These are phyloP conservation scores for Agriopis marginaria DNA, from an alignment of 2,888 invertebrate genomes.

Conservation along the genomic window DNA sequence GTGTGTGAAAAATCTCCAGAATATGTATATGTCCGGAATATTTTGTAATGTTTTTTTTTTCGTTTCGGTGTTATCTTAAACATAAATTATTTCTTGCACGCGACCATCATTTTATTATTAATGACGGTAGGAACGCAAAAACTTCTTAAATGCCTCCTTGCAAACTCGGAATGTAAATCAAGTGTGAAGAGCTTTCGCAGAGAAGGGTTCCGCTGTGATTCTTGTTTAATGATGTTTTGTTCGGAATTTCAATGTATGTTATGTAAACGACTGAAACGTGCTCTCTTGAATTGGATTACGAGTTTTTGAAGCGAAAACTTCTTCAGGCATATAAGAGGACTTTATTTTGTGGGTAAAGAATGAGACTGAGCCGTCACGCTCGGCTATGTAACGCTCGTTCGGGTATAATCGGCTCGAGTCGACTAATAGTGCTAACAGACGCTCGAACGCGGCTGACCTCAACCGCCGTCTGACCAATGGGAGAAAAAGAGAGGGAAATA, in stretches of 20 bases:
- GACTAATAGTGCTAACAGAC: too few species aligned
- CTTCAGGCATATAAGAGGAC: too few species aligned
- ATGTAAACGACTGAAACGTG: conserved; percentile 7
- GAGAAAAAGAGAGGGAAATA: too few species aligned
- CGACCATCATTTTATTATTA: conserved; percentile 27
- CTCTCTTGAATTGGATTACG: conserved; percentile 2
- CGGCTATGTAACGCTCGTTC: too few species aligned
- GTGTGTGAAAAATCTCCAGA: too few species aligned
- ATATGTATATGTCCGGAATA: too few species aligned
- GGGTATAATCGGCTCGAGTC: too few species aligned
- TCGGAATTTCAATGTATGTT: conserved; percentile 15
- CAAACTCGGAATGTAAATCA: conserved; percentile 31
- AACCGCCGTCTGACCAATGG: too few species aligned
- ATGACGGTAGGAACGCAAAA: conserved; percentile 33
- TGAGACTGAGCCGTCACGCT: too few species aligned
- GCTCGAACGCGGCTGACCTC: too few species aligned
- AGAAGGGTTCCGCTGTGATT: conserved; percentile 23
- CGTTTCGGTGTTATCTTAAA: background rate
- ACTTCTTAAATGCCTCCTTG: conserved; percentile 36
- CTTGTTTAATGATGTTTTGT: conserved; percentile 27
- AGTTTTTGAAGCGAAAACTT: background rate
- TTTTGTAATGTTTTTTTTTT: too few species aligned
- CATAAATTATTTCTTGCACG: conserved; percentile 10
- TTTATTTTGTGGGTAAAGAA: too few species aligned
- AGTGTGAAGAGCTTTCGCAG: conserved; percentile 20